Evolutionary conservation across 2,797 vertebrate genomes (phyloP).

Genomic region (Synaphobranchus kaupii): DNA sequence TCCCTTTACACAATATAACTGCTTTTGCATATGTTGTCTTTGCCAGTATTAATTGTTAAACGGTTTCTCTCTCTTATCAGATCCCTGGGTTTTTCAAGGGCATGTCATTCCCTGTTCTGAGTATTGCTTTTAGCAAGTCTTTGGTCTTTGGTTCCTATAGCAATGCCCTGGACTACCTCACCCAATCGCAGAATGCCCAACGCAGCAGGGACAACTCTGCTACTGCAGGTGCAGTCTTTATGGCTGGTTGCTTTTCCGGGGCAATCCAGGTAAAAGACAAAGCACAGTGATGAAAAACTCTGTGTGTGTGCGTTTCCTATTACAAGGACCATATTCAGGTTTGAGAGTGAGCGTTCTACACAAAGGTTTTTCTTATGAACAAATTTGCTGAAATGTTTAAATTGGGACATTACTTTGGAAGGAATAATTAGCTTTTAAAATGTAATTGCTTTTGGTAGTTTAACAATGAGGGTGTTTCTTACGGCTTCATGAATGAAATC

Average conservation of each 20-base stretch:
- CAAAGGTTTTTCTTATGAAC: background rate
- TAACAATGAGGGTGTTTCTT: background rate
- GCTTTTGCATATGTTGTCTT: background rate
- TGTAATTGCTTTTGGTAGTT: background rate
- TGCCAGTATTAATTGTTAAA: conserved; percentile 28
- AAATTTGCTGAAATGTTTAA: background rate
- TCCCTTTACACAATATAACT: background rate
- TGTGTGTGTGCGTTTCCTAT: background rate
- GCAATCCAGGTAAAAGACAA: conserved; percentile 68
- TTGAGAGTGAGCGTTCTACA: background rate
- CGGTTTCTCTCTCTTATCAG: conserved; percentile 53
- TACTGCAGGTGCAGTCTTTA: conserved; percentile 59
- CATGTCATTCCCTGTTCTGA: conserved; percentile 79
- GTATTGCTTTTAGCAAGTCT: conserved; percentile 73
- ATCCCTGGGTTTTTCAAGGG: conserved; percentile 81
- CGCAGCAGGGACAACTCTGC: conserved; percentile 45
- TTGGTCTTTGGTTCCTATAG: conserved; percentile 79
- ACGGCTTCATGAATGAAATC: background rate
- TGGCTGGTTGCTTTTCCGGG: conserved; percentile 77
- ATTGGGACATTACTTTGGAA: background rate
- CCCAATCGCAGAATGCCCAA: conserved; percentile 53
- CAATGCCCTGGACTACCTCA: conserved; percentile 72
- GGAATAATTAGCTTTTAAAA: background rate
- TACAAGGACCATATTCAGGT: background rate
- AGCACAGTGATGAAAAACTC: background rate